These are phyloP conservation scores for Lithophane socia DNA, from an alignment of 2,888 invertebrate species.

Conservation along the genomic window DNA sequence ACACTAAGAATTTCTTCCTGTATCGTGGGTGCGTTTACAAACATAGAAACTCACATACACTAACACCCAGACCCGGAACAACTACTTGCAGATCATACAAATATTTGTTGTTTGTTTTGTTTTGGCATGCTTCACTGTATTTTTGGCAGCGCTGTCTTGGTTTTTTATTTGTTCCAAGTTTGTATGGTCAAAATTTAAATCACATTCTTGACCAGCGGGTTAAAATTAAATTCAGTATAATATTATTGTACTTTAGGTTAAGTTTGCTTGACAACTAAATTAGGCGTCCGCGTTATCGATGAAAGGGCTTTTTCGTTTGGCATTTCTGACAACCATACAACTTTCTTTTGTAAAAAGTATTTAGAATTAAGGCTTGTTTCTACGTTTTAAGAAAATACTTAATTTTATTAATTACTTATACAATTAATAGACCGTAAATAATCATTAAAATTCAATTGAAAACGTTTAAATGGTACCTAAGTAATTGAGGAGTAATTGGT, in stretches of 20 bases:
- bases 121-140: too few relatives aligned
- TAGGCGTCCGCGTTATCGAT: too few relatives aligned
- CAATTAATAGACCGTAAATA: not conserved
- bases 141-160: too few relatives aligned
- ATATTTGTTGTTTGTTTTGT: too few relatives aligned
- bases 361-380: not conserved
- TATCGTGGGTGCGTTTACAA: too few relatives aligned
- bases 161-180: too few relatives aligned
- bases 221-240: not conserved
- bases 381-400: not conserved
- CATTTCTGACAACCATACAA: not conserved
- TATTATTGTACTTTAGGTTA: not conserved
- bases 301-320: not conserved
- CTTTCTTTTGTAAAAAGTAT: not conserved
- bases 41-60: too few relatives aligned
- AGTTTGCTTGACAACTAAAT: too few relatives aligned
- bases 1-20: too few relatives aligned
- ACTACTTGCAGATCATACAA: too few relatives aligned
- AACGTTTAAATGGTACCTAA: not conserved
- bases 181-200: not conserved
- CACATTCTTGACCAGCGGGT: not conserved
- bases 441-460: not conserved
- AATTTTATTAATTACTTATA: not conserved
- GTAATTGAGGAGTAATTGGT: not conserved
- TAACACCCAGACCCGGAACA: too few relatives aligned